Percentiles rank a stretch among this genome's conserved stretches.
Evolutionary conservation across 2,113 vertebrate genomes (phyloP).

Genomic region (Alouatta palliata): DNA sequence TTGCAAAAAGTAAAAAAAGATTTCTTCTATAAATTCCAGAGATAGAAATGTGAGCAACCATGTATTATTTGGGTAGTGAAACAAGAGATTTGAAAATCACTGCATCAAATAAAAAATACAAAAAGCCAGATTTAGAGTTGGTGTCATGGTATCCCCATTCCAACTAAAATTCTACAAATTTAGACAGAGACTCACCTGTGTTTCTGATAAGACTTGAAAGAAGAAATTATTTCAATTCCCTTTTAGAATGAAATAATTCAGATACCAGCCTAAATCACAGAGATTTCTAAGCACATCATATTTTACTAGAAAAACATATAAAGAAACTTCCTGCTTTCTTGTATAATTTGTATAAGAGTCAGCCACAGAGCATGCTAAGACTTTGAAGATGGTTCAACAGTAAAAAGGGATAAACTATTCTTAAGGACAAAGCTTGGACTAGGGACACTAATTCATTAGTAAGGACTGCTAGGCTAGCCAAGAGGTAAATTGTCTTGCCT

Average conservation of each 20-base stretch:
- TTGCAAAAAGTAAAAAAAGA: not conserved
- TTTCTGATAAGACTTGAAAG: conserved; percentile 29
- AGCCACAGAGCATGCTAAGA: not conserved
- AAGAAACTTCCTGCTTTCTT: conserved; percentile 13
- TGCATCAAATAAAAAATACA: not conserved
- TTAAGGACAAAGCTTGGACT: not conserved
- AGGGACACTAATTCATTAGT: not conserved
- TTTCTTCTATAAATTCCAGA: not conserved
- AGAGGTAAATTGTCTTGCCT: not conserved
- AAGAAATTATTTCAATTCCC: conserved; percentile 46
- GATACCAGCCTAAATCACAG: not conserved
- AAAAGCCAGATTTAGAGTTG: conserved; percentile 38
- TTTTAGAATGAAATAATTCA: conserved; percentile 55
- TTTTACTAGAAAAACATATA: conserved; percentile 32
- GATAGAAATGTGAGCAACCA: not conserved
- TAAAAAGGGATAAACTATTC: not conserved
- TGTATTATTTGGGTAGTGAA: conserved; percentile 3
- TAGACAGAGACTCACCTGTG: not conserved
- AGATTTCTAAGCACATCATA: conserved; percentile 14
- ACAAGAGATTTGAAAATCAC: conserved; percentile 16
- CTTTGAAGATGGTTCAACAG: not conserved
- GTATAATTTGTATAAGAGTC: conserved; percentile 6
- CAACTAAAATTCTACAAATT: not conserved
- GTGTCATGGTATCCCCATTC: not conserved
- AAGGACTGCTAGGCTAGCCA: not conserved